A percentile compares a stretch with the other conserved stretches of the same genome.
These are phyloP conservation scores for Zoanthus gigantus DNA, from an alignment of 92 coral and sea anemone genomes.

Conservation along the genomic window DNA sequence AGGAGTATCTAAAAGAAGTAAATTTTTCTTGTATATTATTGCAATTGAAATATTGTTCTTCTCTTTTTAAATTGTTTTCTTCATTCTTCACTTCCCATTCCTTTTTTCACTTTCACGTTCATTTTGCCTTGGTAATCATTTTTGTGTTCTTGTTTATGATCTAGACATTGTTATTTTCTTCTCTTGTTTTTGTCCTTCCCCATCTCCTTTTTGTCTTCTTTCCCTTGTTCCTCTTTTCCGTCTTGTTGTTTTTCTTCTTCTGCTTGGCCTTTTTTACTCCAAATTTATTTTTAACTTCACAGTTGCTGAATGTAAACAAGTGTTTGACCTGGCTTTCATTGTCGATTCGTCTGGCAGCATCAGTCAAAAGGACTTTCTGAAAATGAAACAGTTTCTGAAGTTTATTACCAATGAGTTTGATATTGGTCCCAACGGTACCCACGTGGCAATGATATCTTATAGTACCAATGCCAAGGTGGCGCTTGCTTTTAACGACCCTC, in stretches of 20 bases:
- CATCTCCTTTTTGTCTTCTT: background rate
- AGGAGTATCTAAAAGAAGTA: slow-evolving; percentile 20
- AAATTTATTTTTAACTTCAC: background rate
- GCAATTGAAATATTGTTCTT: background rate
- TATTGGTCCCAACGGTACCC: slow-evolving; percentile 47
- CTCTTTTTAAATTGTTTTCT: background rate
- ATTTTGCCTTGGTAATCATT: background rate
- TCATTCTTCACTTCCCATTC: background rate
- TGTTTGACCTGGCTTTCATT: slow-evolving; percentile 50
- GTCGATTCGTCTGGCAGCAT: slow-evolving; percentile 67
- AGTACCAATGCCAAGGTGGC: slow-evolving; percentile 56
- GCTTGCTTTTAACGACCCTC: slow-evolving; percentile 43
- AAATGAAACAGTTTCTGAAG: slow-evolving; percentile 51
- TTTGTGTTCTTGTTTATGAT: no score
- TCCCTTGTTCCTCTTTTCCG: background rate
- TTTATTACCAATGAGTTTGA: slow-evolving; percentile 40
- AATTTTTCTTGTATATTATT: background rate
- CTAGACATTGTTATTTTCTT: background rate
- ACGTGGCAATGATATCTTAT: slow-evolving; percentile 56
- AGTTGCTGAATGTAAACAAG: slow-evolving; percentile 41
- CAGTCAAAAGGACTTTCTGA: slow-evolving; percentile 32
- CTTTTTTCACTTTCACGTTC: background rate
- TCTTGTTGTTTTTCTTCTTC: background rate
- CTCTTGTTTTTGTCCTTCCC: background rate
- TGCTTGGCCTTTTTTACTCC: background rate